Evolutionary conservation across 2,113 vertebrate species (phyloP), one percentile per base, ranked within the genome.

Genomic region (Paramormyrops kingsleyae): DNA sequence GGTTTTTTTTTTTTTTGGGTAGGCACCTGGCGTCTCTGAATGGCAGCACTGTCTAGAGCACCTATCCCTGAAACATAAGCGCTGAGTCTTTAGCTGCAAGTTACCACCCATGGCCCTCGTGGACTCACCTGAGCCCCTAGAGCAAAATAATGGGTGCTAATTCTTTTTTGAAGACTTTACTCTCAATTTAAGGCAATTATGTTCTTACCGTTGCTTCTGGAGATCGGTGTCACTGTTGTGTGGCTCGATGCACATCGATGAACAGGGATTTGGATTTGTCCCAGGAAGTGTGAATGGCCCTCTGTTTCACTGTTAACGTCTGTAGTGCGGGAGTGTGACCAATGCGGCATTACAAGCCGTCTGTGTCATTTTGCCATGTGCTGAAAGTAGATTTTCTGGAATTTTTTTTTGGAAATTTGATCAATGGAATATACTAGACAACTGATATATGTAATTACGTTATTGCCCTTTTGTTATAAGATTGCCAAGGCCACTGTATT

Each of bases 141-240:
- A 80, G 74, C 74, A 42, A 42, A 80, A 80, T 80, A 80, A 80
- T 42, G 12, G 74, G 12, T 42, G 31, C 74, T 42, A 80, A 80
- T 80, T 80, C 74, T 80, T 80, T 77, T 80, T 42, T 80, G 35
- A 80, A 80, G 74, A 17, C 74, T 80, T 80, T 80, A 35, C 74
- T 80, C 74, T 39, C 35, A 19, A 80, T 39, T 80, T 80, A 80
- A 80, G 35, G 74, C 74, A 80, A 80, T 80, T 80, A 80, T 80
- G 74, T 80, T 80, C 74, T 80, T 80, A 80, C 35, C 35, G 4
- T 35, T 0, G 17, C 12, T 42, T 80, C 74, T 80, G 74, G 5
- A 80, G 35, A 80, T 80, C 74, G 1, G 74, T 80, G 74, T 80
- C 74, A 42, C 35, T 42, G 13, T 42, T 80, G 74, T 42, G 17